Base-by-base conservation (phyloP, 2,888 invertebrate species). In the Daptonema setosum region DNA sequence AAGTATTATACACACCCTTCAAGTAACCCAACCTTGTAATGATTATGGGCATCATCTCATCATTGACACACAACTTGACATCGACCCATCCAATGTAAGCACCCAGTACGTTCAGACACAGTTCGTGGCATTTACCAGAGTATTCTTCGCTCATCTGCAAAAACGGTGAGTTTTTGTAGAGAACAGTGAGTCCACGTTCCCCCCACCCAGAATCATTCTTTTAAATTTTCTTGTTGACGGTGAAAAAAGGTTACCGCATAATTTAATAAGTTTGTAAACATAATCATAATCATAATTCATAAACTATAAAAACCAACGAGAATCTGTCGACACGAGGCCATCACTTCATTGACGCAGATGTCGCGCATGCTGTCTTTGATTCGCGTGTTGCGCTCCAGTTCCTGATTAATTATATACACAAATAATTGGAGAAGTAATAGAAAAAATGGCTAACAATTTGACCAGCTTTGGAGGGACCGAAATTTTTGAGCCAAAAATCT, bases 81-180 rank as follows among this genome's bases (percentile, higher is more conserved):
- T 79, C 78, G 56, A 79, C 78, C 79, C 79, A 79, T 1, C 77
- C 74, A 20, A 78, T 72, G 64, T 74, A 79, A 26, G 73, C 71
- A 1, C 77, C 77, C 54, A 78, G 73, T 14, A 75, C 75, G 41
- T 77, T 73, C 56, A 78, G 67, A 60, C 76, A 76, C 54, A 71
- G 67, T 58, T 72, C 48, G 14, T n/a, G 20, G 22, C 52, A 2
- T 29, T 56, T 41, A 67, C 5, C 63, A 65, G 47, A 22, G 8
- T 41, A 47, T 5, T 2, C 11, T 25, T 50, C 50, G 28, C 26
- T 50, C 26, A 3, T 17, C 45, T 45, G n/a, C 14, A 45, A 45
- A n/a, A n/a, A n/a, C n/a, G n/a, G n/a, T n/a, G n/a, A n/a, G n/a
- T n/a, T n/a, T n/a, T n/a, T n/a, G n/a, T n/a, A n/a, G n/a, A n/a